Conservation (phyloP, 2,797 vertebrate species). For the Crax fasciolata region DNA sequence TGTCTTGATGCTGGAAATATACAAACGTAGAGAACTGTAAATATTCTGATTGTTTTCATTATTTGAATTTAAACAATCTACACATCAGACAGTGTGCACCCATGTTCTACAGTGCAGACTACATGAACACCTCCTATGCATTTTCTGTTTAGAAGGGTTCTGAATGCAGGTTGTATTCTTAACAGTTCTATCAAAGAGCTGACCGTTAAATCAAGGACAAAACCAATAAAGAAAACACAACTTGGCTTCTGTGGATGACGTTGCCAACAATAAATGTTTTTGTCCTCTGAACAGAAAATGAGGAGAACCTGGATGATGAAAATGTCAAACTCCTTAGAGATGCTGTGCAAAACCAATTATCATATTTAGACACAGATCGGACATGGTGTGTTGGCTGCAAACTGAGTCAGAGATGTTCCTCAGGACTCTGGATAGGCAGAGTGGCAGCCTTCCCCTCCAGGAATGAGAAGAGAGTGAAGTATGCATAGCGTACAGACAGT, state of each 20-base stretch:
- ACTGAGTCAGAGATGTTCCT: neutral
- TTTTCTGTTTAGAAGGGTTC: neutral
- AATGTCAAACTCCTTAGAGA: neutral
- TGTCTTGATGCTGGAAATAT: neutral
- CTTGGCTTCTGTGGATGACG: neutral
- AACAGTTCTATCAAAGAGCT: neutral
- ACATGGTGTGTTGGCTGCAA: neutral
- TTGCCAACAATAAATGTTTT: slow-evolving; percentile 27
- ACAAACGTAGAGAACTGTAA: neutral
- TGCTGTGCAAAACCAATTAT: neutral
- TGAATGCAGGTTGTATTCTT: slow-evolving; percentile 5
- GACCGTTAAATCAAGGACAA: slow-evolving; percentile 27
- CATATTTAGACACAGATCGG: neutral
- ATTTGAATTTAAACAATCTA: neutral
- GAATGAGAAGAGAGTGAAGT: neutral
- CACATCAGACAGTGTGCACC: neutral
- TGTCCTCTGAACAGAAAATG: neutral
- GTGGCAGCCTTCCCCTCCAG: neutral
- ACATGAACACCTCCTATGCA: neutral
- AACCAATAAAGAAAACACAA: slow-evolving; percentile 31
- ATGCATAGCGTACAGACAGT: neutral
- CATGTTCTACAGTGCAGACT: neutral
- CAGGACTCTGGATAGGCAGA: neutral
- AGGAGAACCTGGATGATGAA: neutral
- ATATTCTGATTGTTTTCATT: slow-evolving; percentile 11